Conservation (phyloP, 2,113 vertebrate species). For the Ornithorhynchus anatinus region DNA sequence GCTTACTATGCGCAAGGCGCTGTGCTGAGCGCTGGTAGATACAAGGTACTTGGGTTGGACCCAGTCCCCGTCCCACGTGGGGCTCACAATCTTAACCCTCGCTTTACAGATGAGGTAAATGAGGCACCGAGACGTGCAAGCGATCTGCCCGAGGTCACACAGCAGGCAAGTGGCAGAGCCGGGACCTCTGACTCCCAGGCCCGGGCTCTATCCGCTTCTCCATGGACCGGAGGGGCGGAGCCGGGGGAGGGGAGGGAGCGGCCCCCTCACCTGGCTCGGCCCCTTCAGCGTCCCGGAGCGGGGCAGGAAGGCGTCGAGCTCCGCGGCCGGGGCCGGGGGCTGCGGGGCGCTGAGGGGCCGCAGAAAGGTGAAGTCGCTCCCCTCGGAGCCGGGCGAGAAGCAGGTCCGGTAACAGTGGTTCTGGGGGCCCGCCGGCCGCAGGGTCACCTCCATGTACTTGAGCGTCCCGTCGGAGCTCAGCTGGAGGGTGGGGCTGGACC, state of each 20-base stretch:
- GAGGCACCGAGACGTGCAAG: too few relatives aligned
- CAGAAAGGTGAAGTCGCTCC: constrained; percentile 84
- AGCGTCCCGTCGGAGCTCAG: constrained; percentile 86
- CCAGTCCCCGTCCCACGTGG: too few relatives aligned
- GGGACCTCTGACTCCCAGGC: too few relatives aligned
- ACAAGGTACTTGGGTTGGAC: too few relatives aligned
- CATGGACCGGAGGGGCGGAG: not conserved
- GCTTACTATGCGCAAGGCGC: too few relatives aligned
- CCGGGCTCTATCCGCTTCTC: too few relatives aligned
- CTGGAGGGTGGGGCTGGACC: constrained; percentile 84
- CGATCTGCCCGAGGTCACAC: too few relatives aligned
- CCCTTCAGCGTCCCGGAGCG: constrained; percentile 62
- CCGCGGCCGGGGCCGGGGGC: constrained; percentile 62
- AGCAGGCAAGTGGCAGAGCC: too few relatives aligned
- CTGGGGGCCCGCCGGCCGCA: constrained; percentile 80
- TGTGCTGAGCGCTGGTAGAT: too few relatives aligned
- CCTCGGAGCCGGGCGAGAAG: constrained; percentile 79
- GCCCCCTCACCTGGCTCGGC: constrained; percentile 72
- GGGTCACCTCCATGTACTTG: constrained; percentile 89
- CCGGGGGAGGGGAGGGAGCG: not conserved
- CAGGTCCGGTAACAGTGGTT: constrained; percentile 84
- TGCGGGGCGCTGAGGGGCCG: constrained; percentile 71
- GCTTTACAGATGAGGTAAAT: too few relatives aligned
- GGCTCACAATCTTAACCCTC: too few relatives aligned
- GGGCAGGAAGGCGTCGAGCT: constrained; percentile 49